Percentiles rank a stretch among this genome's conserved stretches.
phyloP scores from a whole-genome alignment of 2,888 invertebrate species.

The Philonicus albiceps region DNA sequence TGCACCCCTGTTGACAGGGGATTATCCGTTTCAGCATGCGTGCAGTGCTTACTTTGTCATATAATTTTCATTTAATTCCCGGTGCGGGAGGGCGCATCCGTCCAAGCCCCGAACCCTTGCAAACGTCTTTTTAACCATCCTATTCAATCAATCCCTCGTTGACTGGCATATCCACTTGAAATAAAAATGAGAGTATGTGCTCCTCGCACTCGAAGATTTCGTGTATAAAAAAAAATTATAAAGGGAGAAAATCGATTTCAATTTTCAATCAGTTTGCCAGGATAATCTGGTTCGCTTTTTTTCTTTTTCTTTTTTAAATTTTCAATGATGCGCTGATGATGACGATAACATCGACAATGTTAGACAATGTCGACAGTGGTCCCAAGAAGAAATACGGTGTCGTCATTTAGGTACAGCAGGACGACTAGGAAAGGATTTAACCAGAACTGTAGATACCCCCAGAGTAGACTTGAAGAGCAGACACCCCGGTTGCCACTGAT shows the following conservation, averaged over 20 bases:
- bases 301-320: neutral
- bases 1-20: neutral
- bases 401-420: neutral
- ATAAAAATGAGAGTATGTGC: neutral
- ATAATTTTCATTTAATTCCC: neutral
- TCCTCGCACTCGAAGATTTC: neutral
- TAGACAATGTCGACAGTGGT: neutral
- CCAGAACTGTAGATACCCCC: neutral
- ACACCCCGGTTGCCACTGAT: neutral
- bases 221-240: neutral
- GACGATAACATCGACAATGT: neutral
- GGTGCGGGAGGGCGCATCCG: neutral
- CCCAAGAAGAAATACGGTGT: neutral
- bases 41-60: neutral
- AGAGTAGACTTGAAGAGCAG: neutral
- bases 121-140: neutral
- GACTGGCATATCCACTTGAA: neutral
- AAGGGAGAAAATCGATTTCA: neutral
- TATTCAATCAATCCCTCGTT: neutral
- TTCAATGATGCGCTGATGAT: neutral
- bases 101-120: neutral
- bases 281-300: neutral
- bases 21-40: neutral
- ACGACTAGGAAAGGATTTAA: neutral
- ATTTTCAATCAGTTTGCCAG: conserved; percentile 1